Percentiles rank a stretch among this genome's conserved stretches.
phyloP scores from a whole-genome alignment of 2,888 invertebrate genomes.

The Corythucha ciliata region DNA sequence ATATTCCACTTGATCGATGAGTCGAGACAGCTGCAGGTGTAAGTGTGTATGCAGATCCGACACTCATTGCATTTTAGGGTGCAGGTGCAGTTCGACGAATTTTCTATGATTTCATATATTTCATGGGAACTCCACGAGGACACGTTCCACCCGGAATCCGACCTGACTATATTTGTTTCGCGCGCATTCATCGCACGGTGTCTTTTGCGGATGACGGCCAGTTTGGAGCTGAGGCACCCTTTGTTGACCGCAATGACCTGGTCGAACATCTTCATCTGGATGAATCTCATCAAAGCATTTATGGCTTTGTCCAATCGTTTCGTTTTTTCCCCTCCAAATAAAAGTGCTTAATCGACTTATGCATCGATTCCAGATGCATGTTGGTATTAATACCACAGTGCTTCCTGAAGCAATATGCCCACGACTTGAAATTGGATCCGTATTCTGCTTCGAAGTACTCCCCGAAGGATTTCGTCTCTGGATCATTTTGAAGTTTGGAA shows the following conservation, averaged over 20 bases:
- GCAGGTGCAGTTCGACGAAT: slow-evolving; percentile 9
- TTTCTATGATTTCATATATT: slow-evolving; percentile 1
- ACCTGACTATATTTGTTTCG: too few species aligned
- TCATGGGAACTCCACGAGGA: neutral
- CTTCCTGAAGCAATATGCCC: slow-evolving; percentile 32
- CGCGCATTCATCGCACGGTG: slow-evolving; percentile 9
- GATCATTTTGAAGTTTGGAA: slow-evolving; percentile 16
- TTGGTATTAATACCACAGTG: slow-evolving; percentile 34
- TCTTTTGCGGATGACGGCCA: neutral
- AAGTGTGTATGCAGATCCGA: slow-evolving; percentile 24
- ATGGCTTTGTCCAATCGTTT: slow-evolving; percentile 31
- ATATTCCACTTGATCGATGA: slow-evolving; percentile 21
- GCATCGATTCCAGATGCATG: slow-evolving; percentile 35
- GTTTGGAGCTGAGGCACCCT: neutral
- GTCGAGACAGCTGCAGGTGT: slow-evolving; percentile 24
- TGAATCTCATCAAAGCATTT: slow-evolving; percentile 26
- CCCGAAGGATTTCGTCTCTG: slow-evolving; percentile 27
- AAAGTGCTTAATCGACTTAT: slow-evolving; percentile 32
- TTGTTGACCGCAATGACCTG: slow-evolving; percentile 11
- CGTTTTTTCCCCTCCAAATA: slow-evolving; percentile 31
- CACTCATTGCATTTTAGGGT: slow-evolving; percentile 18
- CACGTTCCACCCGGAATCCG: too few species aligned
- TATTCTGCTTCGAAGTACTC: slow-evolving; percentile 25
- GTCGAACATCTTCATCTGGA: slow-evolving; percentile 7
- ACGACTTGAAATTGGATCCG: neutral